A percentile compares a stretch with the other conserved stretches of the same genome.
Evolutionary conservation across 2,797 vertebrate genomes (phyloP).

Genomic region (Ctenopoma kingsleyae): DNA sequence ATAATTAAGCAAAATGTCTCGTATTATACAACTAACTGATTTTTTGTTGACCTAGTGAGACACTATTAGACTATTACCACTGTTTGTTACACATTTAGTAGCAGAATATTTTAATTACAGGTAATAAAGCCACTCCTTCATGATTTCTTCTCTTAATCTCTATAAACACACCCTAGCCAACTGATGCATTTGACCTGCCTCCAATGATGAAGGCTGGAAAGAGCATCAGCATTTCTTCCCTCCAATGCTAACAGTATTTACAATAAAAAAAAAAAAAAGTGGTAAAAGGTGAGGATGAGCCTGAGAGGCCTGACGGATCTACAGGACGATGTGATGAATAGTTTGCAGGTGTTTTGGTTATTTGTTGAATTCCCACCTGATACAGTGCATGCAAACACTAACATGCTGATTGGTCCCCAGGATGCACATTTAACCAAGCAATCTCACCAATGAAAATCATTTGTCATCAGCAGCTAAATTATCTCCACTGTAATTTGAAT

Average conservation of each 20-base stretch:
- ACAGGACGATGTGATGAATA: neutral
- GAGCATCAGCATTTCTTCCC: neutral
- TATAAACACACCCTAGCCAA: neutral
- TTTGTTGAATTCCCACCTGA: neutral
- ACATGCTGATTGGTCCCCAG: neutral
- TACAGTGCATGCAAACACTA: slow-evolving; percentile 9
- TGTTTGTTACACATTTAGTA: neutral
- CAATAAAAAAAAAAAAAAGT: neutral
- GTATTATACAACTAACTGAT: neutral
- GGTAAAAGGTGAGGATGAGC: neutral
- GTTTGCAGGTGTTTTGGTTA: neutral
- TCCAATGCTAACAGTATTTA: neutral
- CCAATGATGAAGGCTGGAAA: neutral
- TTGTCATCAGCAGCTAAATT: neutral
- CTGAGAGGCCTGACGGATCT: neutral
- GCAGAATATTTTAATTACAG: neutral
- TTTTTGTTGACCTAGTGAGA: neutral
- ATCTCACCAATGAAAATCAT: neutral
- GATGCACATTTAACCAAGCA: neutral
- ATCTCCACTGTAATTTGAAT: slow-evolving; percentile 35
- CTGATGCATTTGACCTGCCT: neutral
- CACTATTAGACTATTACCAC: neutral
- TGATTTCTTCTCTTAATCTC: neutral
- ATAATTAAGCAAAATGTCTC: neutral
- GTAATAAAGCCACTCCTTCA: neutral